phyloP scores from a whole-genome alignment of 2,797 vertebrate species.

The Enteromius treurensis region DNA sequence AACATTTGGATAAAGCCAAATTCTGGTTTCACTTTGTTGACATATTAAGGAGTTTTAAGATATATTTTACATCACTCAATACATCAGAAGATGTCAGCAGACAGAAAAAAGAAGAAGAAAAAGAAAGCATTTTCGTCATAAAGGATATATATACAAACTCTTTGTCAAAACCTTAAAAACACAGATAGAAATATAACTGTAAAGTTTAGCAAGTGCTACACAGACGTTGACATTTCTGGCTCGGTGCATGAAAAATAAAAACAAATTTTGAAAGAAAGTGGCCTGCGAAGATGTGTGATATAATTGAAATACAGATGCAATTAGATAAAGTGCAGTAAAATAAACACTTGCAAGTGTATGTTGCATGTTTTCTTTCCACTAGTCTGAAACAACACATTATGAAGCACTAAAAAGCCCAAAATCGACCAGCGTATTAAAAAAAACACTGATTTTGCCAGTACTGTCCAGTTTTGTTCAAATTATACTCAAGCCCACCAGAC shows the following conservation, averaged over 20 bases:
- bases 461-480: background rate
- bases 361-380: background rate
- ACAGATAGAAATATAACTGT: background rate
- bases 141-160: background rate
- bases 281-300: background rate
- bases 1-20: background rate
- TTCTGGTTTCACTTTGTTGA: background rate
- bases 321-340: background rate
- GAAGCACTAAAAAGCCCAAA: background rate
- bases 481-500: slow-evolving; percentile 62
- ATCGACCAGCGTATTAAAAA: background rate
- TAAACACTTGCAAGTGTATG: background rate
- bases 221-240: background rate
- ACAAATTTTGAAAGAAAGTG: background rate
- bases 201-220: background rate
- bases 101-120: too few relatives aligned
- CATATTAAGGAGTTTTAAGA: background rate
- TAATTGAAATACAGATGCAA: background rate
- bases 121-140: background rate
- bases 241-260: background rate
- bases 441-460: background rate
- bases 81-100: background rate
- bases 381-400: background rate
- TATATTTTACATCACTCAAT: background rate
- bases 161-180: background rate